Conservation (phyloP, 2,888 invertebrate species). For the Leucozona laternaria region DNA sequence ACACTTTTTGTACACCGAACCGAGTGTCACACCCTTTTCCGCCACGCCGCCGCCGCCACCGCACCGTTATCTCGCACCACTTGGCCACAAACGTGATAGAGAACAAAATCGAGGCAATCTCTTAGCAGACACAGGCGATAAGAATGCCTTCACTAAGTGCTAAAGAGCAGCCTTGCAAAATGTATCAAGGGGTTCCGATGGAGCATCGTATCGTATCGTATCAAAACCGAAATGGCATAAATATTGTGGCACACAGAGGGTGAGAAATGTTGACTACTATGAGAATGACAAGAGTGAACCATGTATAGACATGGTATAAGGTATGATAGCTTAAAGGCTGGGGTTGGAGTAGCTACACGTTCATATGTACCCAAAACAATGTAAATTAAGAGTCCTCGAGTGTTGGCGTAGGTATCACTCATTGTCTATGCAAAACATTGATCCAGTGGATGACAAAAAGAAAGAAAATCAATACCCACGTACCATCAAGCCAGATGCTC, state of each 20-base stretch:
- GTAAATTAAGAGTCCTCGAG: conserved; percentile 68
- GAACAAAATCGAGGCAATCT: conserved; percentile 40
- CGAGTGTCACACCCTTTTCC: conserved; percentile 68
- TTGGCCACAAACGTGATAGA: conserved; percentile 22
- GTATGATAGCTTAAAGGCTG: not conserved
- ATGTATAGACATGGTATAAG: conserved; percentile 53
- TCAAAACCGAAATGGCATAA: conserved; percentile 64
- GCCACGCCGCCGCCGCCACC: not conserved
- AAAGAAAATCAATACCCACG: conserved; percentile 61
- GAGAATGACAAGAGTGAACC: conserved; percentile 55
- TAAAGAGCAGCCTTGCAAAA: conserved; percentile 49
- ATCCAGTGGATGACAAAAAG: conserved; percentile 24
- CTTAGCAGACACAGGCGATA: conserved; percentile 57
- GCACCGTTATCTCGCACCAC: not conserved
- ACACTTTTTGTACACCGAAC: conserved; percentile 59
- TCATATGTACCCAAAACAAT: conserved; percentile 68
- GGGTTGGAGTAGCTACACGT: not conserved
- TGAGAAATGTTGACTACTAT: conserved; percentile 43
- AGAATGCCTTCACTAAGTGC: conserved; percentile 63
- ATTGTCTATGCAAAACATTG: conserved; percentile 64
- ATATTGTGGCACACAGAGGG: conserved; percentile 52
- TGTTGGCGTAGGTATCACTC: conserved; percentile 8
- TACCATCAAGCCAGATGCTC: conserved; percentile 52
- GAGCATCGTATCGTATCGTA: conserved; percentile 41
- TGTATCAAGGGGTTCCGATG: conserved; percentile 17